Conservation (phyloP, 1,140 invertebrate species). For the Pseudomyrmex sp. region DNA sequence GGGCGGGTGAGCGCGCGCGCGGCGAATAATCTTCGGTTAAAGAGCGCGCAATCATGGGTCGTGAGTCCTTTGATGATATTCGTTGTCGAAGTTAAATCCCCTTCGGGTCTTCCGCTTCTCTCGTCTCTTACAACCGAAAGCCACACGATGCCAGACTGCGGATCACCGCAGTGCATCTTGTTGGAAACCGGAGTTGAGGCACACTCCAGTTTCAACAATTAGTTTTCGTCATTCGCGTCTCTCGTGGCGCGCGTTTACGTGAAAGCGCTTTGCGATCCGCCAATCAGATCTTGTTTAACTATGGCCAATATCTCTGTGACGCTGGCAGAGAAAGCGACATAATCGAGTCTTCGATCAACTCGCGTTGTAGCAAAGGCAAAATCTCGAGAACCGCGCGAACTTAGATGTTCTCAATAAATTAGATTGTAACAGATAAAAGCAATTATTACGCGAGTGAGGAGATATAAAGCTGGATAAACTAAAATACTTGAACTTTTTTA, state of each 20-base stretch:
- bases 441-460: background rate
- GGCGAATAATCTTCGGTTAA: conserved; percentile 65
- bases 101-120: conserved; percentile 44
- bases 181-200: conserved; percentile 60
- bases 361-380: background rate
- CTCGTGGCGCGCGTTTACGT: conserved; percentile 2
- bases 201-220: conserved; percentile 61
- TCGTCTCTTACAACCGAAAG: conserved; percentile 59
- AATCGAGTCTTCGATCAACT: conserved; percentile 16
- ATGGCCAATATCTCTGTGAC: conserved; percentile 5
- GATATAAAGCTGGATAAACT: background rate
- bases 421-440: conserved; percentile 1
- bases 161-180: conserved; percentile 38
- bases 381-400: background rate
- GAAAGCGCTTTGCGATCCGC: conserved; percentile 39
- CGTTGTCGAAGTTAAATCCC: conserved; percentile 66
- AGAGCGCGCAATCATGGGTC: conserved; percentile 35
- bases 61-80: conserved; percentile 70
- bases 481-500: background rate
- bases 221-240: conserved; percentile 64
- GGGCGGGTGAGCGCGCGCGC: too few species aligned
- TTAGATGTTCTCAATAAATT: background rate
- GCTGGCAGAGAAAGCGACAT: conserved; percentile 19
- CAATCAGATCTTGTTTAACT: conserved; percentile 38
- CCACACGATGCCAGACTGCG: conserved; percentile 40